A percentile compares a stretch with the other conserved stretches of the same genome.
These are phyloP conservation scores for Danaus plexippus DNA, from an alignment of 1,140 invertebrate species.

Conservation along the genomic window DNA sequence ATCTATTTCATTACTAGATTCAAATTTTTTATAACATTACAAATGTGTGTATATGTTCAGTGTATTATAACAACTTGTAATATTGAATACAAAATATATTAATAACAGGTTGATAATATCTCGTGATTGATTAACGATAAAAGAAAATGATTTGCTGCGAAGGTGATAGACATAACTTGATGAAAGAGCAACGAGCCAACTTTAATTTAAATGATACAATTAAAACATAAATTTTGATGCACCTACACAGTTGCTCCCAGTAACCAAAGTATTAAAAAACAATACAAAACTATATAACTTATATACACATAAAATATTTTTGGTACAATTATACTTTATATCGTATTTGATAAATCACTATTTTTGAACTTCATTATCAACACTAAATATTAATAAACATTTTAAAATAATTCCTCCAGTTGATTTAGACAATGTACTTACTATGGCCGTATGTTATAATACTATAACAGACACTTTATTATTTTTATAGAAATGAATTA, in stretches of 20 bases:
- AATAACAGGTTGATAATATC: too few species aligned
- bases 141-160: too few species aligned
- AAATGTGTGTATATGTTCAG: too few species aligned
- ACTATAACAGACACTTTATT: neutral
- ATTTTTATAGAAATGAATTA: conserved; percentile 3
- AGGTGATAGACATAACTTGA: too few species aligned
- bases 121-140: too few species aligned
- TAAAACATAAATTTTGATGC: conserved; percentile 1
- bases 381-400: conserved; percentile 3
- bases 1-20: too few species aligned
- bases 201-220: neutral
- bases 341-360: conserved; percentile 15
- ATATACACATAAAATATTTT: conserved; percentile 21
- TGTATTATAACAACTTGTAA: too few species aligned
- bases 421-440: too few species aligned
- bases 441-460: too few species aligned
- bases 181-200: neutral
- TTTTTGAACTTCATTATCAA: conserved; percentile 13
- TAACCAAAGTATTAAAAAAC: too few species aligned
- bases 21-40: too few species aligned
- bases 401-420: conserved; percentile 1
- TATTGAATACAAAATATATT: too few species aligned
- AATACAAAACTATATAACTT: conserved; percentile 19
- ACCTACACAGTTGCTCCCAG: neutral
- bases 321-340: conserved; percentile 17